Evolutionary conservation across 2,113 vertebrate genomes (phyloP), one percentile per base, ranked within the genome.

Genomic region (Aphelocoma coerulescens): DNA sequence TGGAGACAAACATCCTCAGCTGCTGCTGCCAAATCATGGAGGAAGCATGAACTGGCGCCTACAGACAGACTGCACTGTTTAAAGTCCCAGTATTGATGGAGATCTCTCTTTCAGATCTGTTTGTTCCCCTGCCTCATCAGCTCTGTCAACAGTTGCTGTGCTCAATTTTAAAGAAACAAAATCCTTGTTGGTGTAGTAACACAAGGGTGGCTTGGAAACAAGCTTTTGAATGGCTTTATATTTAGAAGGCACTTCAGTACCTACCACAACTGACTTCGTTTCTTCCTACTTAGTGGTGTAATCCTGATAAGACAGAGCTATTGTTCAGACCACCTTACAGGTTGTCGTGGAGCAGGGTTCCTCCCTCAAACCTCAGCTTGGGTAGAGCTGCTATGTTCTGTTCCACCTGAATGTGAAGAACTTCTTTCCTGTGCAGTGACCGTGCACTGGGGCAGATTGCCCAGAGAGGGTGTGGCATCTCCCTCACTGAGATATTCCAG

Each of bases 341-440:
- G 20, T 19, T 8, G 2, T 11, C 0, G 0, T 52, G 49, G n/a
- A 28, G 19, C 35, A 23, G 39, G 16, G 4, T 73, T 58, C 7
- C 9, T 55, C 9, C 55, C 21, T 92, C 52, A 73, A 9, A 58
- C 41, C 37, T 73, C 35, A 48, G 7, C 63, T 68, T 71, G 28
- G n/a, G 19, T 37, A 12, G 41, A 59, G 20, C 66, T 91, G 51
- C 16, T 4, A 0, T 23, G 21, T 48, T 41, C 24, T 48, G 21
- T 35, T 76, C 30, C 41, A 62, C 14, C 17, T 69, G 41, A 19
- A 41, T 0, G 0, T 10, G 11, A 41, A 22, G 14, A 76, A 13
- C 21, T 48, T 67, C 16, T 74, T 75, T 48, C 11, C 41, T 55
- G 30, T 55, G 37, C 28, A n/a, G 67, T 46, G n/a, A 19, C 26